A percentile compares a stretch with the other conserved stretches of the same genome.
These are phyloP conservation scores for Austrolebias charrua DNA, from an alignment of 2,797 vertebrate species.

Conservation along the genomic window DNA sequence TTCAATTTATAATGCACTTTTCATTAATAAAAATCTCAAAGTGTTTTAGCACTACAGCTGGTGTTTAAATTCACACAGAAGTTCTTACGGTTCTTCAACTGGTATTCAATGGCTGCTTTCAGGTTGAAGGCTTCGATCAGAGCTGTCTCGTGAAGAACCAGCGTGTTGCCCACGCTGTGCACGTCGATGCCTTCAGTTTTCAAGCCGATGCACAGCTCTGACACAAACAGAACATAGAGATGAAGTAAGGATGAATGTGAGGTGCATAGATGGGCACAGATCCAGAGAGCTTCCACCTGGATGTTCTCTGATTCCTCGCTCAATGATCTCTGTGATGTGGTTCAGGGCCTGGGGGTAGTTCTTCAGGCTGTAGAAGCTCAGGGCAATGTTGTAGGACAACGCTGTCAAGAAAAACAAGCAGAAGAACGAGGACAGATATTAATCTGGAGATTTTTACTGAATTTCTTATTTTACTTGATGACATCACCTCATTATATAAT, in stretches of 20 bases:
- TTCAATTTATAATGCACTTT: too few species aligned
- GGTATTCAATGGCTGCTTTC: conserved; percentile 94
- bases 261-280: rapidly evolving
- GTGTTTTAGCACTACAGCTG: conserved; percentile 90
- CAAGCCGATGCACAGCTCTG: conserved; percentile 93
- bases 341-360: conserved; percentile 86
- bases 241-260: background rate
- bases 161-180: conserved; percentile 94
- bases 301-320: conserved; percentile 89
- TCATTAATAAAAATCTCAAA: too few species aligned
- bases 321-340: conserved; percentile 88
- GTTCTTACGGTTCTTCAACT: conserved; percentile 84
- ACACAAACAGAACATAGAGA: rapidly evolving
- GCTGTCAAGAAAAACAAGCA: conserved; percentile 63
- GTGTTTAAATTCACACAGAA: conserved; percentile 78
- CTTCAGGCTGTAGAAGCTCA: conserved; percentile 88
- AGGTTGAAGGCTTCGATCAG: conserved; percentile 96
- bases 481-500: too few species aligned
- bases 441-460: too few species aligned
- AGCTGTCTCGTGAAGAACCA: conserved; percentile 89
- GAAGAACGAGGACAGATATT: background rate
- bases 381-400: conserved; percentile 91
- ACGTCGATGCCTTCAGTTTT: conserved; percentile 91
- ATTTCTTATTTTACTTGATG: too few species aligned
- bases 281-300: conserved; percentile 75